Percentiles rank a stretch among this genome's conserved stretches.
Evolutionary conservation across 2,113 vertebrate genomes (phyloP).

Genomic region (Chamaetylas fuelleborni): DNA sequence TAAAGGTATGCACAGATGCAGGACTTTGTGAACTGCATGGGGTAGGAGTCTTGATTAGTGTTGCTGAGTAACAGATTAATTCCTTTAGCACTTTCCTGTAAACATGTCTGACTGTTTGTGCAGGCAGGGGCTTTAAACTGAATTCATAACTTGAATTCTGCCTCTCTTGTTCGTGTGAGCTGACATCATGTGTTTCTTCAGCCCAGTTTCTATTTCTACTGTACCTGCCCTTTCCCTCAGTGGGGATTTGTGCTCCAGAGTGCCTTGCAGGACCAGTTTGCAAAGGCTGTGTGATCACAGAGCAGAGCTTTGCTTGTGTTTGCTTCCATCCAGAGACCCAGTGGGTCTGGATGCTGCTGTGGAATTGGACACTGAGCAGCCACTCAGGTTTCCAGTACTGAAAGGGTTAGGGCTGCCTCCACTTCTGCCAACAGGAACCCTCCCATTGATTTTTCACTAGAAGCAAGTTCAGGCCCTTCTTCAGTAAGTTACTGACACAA

Average conservation of each 20-base stretch:
- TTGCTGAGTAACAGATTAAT: constrained; percentile 70
- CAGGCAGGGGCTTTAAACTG: constrained; percentile 13
- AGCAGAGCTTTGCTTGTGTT: not conserved
- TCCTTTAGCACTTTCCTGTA: constrained; percentile 42
- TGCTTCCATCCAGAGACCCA: not conserved
- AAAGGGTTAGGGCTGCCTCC: constrained; percentile 39
- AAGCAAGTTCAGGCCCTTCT: constrained; percentile 55
- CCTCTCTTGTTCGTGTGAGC: not conserved
- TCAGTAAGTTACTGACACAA: constrained; percentile 61
- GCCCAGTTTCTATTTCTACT: not conserved
- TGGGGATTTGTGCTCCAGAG: not conserved
- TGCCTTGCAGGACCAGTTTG: not conserved
- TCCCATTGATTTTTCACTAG: constrained; percentile 40
- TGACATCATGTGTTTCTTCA: not conserved
- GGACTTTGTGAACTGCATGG: constrained; percentile 59
- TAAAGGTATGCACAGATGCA: constrained; percentile 46
- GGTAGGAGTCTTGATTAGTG: constrained; percentile 63
- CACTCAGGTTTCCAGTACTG: not conserved
- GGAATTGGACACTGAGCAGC: not conserved
- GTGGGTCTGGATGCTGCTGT: fast-evolving
- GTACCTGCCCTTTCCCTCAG: not conserved
- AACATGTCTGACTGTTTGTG: constrained; percentile 12
- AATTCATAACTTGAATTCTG: not conserved
- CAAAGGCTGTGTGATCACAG: not conserved
- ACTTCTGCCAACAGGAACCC: not conserved